Evolutionary conservation across 1,140 invertebrate genomes (phyloP), one percentile per base, ranked within the genome.

Genomic region (Drosophila nigromelanica): DNA sequence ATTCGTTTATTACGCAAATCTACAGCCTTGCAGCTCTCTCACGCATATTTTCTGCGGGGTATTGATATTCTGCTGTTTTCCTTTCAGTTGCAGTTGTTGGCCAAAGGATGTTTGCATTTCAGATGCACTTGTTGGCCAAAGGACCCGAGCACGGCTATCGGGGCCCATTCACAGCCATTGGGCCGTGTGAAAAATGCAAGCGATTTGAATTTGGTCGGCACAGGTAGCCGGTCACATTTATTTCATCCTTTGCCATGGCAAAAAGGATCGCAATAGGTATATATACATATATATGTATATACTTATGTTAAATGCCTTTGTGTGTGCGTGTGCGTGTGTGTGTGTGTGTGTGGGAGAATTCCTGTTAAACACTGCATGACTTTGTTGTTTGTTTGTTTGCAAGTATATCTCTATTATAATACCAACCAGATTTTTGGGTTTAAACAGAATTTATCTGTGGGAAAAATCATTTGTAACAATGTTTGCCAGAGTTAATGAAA

Each of bases 191-290:
- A 80, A 86, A 87, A 79, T 69, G 83, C 79, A 89, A 69, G 66
- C 76, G 68, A 87, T 89, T 87, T 87, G 64, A 89, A 89, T 87
- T 89, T 69, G 59, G 50, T 68, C 21, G 64, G 30, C 52, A 87
- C 85, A 87, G 83, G 82, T 79, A 87, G 82, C 8, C 42, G 72
- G 62, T 71, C 48, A 68, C 62, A 43, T 66, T 47, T 56, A 64
- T 75, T 68, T 80, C 51, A 87, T 68, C 82, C 80, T 85, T 82
- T 85, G 70, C 62, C 71, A 45, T 42, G 56, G 42, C 74, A 63
- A 80, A 81, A 87, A 82, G 82, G 83, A 87, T 82, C 78, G 56
- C 72, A n/a, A n/a, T n/a, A n/a, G n/a, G n/a, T n/a, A n/a, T n/a
- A n/a, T n/a, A n/a, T n/a, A n/a, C n/a, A 27, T 27, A 27, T 27